Conservation (phyloP, 1,140 invertebrate species). For the Listronotus oregonensis region DNA sequence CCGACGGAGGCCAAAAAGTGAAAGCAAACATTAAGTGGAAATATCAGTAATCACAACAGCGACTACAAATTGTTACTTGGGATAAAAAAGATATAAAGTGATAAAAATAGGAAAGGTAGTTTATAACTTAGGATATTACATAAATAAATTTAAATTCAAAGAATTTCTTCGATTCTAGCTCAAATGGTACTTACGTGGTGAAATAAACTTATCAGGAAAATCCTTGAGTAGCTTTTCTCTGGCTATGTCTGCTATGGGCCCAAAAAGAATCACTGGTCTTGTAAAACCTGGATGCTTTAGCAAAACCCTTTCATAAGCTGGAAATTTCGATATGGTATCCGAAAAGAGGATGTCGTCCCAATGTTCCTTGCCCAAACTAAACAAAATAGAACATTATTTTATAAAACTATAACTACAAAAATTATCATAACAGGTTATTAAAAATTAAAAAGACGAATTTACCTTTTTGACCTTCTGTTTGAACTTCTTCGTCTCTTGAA, state of each 20-base stretch:
- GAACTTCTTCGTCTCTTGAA: slow-evolving; percentile 80
- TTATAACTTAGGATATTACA: no score
- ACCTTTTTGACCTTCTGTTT: slow-evolving; percentile 80
- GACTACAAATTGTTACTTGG: no score
- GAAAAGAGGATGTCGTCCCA: slow-evolving; percentile 97
- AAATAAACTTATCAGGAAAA: slow-evolving; percentile 90
- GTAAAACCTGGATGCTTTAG: slow-evolving; percentile 91
- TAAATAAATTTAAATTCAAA: no score
- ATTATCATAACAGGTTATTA: no score
- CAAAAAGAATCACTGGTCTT: slow-evolving; percentile 93
- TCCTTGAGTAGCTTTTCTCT: slow-evolving; percentile 88
- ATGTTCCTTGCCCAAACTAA: slow-evolving; percentile 87
- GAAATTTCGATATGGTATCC: slow-evolving; percentile 92
- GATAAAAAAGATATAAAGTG: no score
- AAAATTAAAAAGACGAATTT: slow-evolving; percentile 1
- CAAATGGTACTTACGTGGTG: slow-evolving; percentile 69
- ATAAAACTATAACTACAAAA: no score
- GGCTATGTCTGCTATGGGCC: slow-evolving; percentile 92
- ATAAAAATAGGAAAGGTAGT: no score
- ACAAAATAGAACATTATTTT: background rate
- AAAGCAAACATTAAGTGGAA: no score
- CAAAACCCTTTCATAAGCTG: slow-evolving; percentile 94
- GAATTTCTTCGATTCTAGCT: no score
- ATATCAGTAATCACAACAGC: no score
- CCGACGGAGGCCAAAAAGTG: no score